Conservation (phyloP, 2,797 vertebrate species). For the Hafferia zeledoni region DNA sequence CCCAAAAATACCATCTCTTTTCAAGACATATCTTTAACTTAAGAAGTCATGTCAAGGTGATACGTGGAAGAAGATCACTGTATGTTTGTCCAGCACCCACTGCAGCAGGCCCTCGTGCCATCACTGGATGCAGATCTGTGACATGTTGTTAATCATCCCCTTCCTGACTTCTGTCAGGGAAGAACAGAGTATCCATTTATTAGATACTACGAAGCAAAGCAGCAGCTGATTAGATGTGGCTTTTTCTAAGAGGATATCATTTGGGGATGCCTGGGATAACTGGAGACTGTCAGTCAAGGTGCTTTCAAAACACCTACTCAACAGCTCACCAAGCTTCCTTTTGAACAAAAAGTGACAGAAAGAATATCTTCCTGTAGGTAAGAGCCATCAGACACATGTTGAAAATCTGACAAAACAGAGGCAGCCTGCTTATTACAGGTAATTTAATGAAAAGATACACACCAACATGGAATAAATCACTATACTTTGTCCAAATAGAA, state of each 20-base stretch:
- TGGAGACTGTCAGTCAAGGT: neutral
- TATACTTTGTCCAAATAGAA: neutral
- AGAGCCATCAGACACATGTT: neutral
- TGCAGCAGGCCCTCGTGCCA: neutral
- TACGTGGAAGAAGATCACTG: neutral
- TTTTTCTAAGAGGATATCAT: neutral
- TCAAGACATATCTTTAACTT: neutral
- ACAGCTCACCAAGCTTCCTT: neutral
- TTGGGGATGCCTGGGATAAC: neutral
- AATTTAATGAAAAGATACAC: constrained; percentile 7
- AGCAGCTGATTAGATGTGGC: neutral
- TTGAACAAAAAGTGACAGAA: neutral
- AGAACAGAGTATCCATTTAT: neutral
- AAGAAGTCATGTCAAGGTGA: neutral
- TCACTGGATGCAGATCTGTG: neutral
- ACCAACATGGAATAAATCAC: neutral
- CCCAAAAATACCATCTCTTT: neutral
- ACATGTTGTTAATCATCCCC: neutral
- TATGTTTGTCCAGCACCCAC: neutral
- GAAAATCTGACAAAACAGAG: constrained; percentile 28
- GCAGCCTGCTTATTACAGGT: constrained; percentile 3
- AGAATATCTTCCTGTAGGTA: neutral
- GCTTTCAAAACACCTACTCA: constrained; percentile 18
- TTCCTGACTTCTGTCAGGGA: neutral
- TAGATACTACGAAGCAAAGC: neutral